These are phyloP conservation scores for Mesochorus sp. DNA, from an alignment of 2,888 invertebrate genomes.

Conservation along the genomic window DNA sequence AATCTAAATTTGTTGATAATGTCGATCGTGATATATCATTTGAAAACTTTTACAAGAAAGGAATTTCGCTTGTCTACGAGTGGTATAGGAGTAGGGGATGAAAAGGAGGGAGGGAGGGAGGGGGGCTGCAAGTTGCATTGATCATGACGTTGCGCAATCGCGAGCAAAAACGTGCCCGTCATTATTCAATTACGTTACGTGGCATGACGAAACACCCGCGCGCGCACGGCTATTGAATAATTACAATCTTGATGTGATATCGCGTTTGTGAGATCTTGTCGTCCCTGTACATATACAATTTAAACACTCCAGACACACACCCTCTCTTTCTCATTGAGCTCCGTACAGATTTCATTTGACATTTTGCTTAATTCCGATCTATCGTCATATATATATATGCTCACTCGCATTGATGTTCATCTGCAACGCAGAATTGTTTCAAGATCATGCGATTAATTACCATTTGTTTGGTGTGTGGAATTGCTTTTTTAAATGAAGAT, in stretches of 20 bases:
- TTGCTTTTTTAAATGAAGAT: no score
- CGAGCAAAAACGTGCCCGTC: constrained; percentile 66
- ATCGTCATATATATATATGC: no score
- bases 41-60: not conserved
- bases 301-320: no score
- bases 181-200: constrained; percentile 69
- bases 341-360: constrained; percentile 23
- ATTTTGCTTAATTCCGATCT: constrained; percentile 12
- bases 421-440: no score
- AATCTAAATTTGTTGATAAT: not conserved
- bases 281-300: constrained; percentile 1
- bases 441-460: no score
- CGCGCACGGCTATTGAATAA: constrained; percentile 68
- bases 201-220: constrained; percentile 66
- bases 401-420: no score
- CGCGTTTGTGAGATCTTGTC: constrained; percentile 54
- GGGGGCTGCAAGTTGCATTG: constrained; percentile 37
- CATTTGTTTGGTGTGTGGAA: no score
- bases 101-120: constrained; percentile 27
- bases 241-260: constrained; percentile 66
- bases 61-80: no score
- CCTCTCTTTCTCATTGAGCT: constrained; percentile 27
- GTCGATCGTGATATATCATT: constrained; percentile 3
- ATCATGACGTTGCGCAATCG: constrained; percentile 65
- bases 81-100: constrained; percentile 22